Evolutionary conservation across 1,140 invertebrate species (phyloP), one percentile per base, ranked within the genome.

Genomic region (Pogonognathellus flavescens): DNA sequence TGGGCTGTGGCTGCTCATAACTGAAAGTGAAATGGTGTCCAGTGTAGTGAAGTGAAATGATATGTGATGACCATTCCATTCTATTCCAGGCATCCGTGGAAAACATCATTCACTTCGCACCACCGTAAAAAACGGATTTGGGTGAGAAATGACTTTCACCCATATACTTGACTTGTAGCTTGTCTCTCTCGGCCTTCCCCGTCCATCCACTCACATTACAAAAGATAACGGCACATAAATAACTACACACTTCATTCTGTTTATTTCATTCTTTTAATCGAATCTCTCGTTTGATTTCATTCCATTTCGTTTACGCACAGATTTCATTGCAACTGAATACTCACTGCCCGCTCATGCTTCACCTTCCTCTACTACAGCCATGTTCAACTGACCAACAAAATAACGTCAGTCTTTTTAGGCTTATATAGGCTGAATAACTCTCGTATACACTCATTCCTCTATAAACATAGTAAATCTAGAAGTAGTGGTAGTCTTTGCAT

Each of bases 91-190:
- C 31, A 82, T 49, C 81, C 55, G 20, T 60, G 55, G 18, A 41
- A 50, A 60, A 22, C 55, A 31, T 84, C 85, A 84, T 84, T 76
- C 82, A 86, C 82, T 86, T 86, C 85, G 84, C 85, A 83, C 85
- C 70, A 83, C 52, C 84, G 84, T 85, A 85, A 85, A 85, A 85
- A 85, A 85, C 25, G 55, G 59, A 85, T 85, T 85, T 70, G 57
- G 59, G 59, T 82, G 84, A 85, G 72, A 72, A 66, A 85, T 85
- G 41, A 70, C 60, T 70, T 66, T 83, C 49, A 41, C 82, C 82
- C 60, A 52, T 41, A 62, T 70, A 20, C 41, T 60, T 83, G 57
- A 49, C 82, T 83, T n/a, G 13, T 14, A n/a, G 50, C 49, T 14
- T 14, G 80, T 81, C 1, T 31, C 60, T 82, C 8, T 57, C 81